These are phyloP conservation scores for Panthera uncia DNA, from an alignment of 2,113 vertebrate species.

Conservation along the genomic window DNA sequence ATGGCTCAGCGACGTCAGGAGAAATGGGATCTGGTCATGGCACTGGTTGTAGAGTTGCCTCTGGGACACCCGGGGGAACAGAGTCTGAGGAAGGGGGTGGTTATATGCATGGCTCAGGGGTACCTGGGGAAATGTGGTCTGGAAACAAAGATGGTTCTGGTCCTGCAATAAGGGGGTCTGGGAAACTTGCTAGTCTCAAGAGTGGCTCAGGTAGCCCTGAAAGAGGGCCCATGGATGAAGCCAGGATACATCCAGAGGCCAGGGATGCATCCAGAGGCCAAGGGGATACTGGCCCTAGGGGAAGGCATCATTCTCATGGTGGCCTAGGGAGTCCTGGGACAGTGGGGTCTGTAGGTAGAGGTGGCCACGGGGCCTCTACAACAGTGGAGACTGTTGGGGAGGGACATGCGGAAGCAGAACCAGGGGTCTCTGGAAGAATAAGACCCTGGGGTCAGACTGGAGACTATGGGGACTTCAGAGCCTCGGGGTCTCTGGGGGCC, in stretches of 20 bases:
- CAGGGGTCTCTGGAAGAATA: neutral
- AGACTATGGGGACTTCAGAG: neutral
- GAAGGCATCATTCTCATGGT: accelerated
- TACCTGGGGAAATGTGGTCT: neutral
- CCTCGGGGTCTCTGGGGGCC: neutral
- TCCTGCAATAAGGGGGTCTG: neutral
- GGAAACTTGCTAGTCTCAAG: neutral
- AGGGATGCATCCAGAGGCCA: neutral
- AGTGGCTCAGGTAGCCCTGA: neutral
- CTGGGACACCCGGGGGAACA: neutral
- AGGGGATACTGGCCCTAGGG: neutral
- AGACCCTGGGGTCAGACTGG: neutral
- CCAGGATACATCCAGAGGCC: neutral
- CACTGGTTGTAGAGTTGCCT: neutral
- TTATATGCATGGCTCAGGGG: neutral
- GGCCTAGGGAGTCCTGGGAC: neutral
- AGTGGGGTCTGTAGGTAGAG: neutral
- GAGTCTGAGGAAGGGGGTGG: neutral
- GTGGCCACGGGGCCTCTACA: neutral
- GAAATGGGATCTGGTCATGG: neutral
- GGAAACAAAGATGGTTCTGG: neutral
- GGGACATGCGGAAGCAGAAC: neutral
- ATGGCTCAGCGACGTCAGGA: neutral
- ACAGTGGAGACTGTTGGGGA: neutral
- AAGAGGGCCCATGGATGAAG: neutral